These are phyloP conservation scores for Aurelia sp. DNA, from an alignment of 30 jellyfish, hydroid and myxozoan species.

Conservation along the genomic window DNA sequence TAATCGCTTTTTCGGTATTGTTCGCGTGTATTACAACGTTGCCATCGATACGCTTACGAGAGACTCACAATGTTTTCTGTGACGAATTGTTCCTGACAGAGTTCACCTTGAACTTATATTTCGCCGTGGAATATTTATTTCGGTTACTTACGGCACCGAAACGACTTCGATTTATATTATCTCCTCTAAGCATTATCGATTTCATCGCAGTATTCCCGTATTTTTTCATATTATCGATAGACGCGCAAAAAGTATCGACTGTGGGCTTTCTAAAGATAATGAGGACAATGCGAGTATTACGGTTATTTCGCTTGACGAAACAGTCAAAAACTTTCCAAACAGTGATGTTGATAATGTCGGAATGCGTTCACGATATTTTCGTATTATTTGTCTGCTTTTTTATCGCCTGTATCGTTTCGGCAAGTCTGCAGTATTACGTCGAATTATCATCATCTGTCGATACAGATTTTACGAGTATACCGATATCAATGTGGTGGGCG, in stretches of 20 bases:
- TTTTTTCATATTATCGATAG: conserved; percentile 39
- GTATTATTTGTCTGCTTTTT: conserved; percentile 67
- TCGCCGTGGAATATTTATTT: conserved; percentile 64
- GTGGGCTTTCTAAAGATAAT: conserved; percentile 57
- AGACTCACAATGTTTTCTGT: conserved; percentile 4
- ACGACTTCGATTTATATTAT: conserved; percentile 30
- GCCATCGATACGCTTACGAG: conserved; percentile 16
- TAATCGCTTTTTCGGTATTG: conserved; percentile 54
- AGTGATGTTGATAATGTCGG: conserved; percentile 67
- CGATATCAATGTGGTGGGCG: conserved; percentile 96
- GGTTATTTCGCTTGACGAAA: conserved; percentile 78
- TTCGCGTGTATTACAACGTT: conserved; percentile 69
- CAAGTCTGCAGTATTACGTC: conserved; percentile 73
- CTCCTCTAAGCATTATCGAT: conserved; percentile 68
- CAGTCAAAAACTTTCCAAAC: conserved; percentile 67
- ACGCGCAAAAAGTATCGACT: conserved; percentile 30
- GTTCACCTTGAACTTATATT: conserved; percentile 58
- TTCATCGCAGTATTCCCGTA: conserved; percentile 79
- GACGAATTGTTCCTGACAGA: conserved; percentile 59
- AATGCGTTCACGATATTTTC: conserved; percentile 69
- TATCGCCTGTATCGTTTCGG: conserved; percentile 72
- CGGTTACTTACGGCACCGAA: conserved; percentile 75
- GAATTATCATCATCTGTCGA: conserved; percentile 52
- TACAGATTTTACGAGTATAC: conserved; percentile 76
- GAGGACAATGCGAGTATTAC: conserved; percentile 77